phyloP scores from a whole-genome alignment of 2,113 vertebrate species.

The Camarhynchus parvulus region DNA sequence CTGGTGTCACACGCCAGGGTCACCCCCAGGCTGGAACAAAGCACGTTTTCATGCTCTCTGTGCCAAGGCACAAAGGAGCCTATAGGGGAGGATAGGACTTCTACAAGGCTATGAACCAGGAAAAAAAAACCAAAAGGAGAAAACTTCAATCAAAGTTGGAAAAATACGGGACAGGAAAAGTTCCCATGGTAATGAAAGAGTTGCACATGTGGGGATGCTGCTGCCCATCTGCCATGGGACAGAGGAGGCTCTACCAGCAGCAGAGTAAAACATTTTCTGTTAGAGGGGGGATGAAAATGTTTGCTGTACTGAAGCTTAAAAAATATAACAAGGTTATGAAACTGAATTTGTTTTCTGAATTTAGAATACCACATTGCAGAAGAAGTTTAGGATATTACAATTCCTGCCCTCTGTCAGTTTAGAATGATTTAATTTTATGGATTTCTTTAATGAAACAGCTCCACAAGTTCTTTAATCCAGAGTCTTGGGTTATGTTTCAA shows the following conservation, averaged over 20 bases:
- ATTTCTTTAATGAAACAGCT: constrained; percentile 22
- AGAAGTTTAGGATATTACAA: not conserved
- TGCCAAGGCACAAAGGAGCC: not conserved
- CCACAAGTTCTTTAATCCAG: not conserved
- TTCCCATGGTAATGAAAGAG: not conserved
- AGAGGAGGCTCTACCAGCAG: not conserved
- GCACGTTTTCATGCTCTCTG: fast-evolving
- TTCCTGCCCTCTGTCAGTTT: not conserved
- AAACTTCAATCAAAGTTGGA: not conserved
- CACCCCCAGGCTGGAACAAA: not conserved
- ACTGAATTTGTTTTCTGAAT: not conserved
- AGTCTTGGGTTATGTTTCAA: constrained; percentile 19
- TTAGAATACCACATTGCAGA: not conserved
- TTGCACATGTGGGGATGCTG: not conserved
- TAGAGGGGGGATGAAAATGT: not conserved
- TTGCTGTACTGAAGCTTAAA: not conserved
- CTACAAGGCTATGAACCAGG: not conserved
- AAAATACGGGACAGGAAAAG: not conserved
- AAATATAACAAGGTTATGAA: not conserved
- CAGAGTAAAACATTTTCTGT: not conserved
- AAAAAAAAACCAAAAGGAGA: not conserved
- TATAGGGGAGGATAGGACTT: not conserved
- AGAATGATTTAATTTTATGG: not conserved
- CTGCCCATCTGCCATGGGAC: not conserved
- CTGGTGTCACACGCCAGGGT: not conserved